Evolutionary conservation across 2,113 vertebrate genomes (phyloP), one percentile per base, ranked within the genome.

Genomic region (Arothron firmamentum): DNA sequence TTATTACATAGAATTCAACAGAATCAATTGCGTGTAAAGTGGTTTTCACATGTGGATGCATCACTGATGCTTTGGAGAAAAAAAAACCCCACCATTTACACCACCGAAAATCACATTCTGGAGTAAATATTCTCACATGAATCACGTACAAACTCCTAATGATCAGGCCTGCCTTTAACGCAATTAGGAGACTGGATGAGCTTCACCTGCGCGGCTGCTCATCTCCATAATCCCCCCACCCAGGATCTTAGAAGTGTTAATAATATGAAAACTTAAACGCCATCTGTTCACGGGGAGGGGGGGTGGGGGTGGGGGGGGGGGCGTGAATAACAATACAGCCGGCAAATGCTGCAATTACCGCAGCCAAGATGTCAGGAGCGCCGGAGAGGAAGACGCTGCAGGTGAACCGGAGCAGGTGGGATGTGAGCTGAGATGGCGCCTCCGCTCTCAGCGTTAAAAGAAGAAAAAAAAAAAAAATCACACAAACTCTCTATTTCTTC

Each of bases 201-300:
- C 78, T 77, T 78, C 59, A 82, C 82, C 77, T 83, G 74, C 62
- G 23, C 17, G 63, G 67, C 77, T 82, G 65, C 50, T 77, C 25
- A 34, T 77, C 74, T 65, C 65, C 55, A 20, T 25, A 56, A 69
- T 67, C 48, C 52, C 48, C 54, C 70, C 73, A 62, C 52, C 56
- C 60, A 53, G 62, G 52, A 65, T 72, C 52, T 70, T 54, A 66
- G 51, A 70, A 77, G 80, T 85, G 83, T 84, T 88, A 82, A 88
- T 89, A 89, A 89, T 89, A 87, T 89, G 88, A 88, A 85, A 88
- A 88, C 82, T 80, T 87, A 86, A 90, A 84, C 70, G 34, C 88
- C 88, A 90, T 90, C 88, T 91, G 90, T 80, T 88, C 76, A 59
- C n/a, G n/a, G n/a, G n/a, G n/a, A n/a, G 60, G 16, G 55, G 25